A percentile compares a stretch with the other conserved stretches of the same genome.
Evolutionary conservation across 2,113 vertebrate species (phyloP).

Genomic region (Porphyrio hochstetteri): DNA sequence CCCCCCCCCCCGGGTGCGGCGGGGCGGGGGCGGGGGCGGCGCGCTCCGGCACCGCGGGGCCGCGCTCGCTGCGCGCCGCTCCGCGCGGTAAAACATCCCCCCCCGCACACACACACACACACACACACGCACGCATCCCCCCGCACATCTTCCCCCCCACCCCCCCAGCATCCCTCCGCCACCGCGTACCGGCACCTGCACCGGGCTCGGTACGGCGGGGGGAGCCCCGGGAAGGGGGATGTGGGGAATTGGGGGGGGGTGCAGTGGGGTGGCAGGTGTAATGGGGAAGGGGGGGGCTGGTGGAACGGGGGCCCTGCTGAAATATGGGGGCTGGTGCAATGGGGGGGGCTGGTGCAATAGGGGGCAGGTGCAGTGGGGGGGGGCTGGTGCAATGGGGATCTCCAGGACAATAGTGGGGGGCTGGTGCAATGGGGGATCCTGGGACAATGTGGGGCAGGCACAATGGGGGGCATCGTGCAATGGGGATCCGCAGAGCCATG

Average conservation of each 20-base stretch:
- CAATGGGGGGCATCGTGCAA: too few species aligned
- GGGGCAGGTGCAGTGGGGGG: too few species aligned
- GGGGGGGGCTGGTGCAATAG: too few species aligned
- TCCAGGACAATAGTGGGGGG: too few species aligned
- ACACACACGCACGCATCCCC: too few species aligned
- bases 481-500: too few species aligned
- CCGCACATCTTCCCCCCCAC: not conserved
- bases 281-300: not conserved
- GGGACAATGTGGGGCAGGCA: too few species aligned
- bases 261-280: not conserved
- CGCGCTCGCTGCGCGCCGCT: not conserved
- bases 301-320: not conserved
- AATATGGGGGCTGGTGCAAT: too few species aligned
- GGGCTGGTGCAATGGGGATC: too few species aligned
- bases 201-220: too few species aligned
- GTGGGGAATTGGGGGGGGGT: not conserved
- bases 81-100: not conserved
- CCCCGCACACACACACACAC: too few species aligned
- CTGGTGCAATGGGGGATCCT: not conserved
- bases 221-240: not conserved
- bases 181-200: not conserved
- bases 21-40: not conserved
- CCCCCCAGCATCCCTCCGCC: not conserved
- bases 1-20: not conserved
- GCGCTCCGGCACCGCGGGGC: not conserved